Evolutionary conservation across 2,888 invertebrate genomes (phyloP).

Genomic region (Aelia acuminata): DNA sequence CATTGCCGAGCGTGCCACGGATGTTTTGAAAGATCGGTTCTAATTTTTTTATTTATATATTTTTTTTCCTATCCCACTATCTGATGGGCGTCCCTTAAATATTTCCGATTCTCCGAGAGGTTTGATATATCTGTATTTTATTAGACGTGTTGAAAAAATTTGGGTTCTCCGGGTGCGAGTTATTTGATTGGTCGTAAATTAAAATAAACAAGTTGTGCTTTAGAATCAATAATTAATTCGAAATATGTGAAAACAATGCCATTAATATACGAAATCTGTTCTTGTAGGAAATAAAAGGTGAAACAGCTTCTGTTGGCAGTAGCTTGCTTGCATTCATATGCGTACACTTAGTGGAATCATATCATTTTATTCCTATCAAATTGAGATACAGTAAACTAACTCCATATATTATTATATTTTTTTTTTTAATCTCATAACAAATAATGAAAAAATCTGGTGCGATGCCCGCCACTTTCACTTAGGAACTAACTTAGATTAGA

Average conservation of each 20-base stretch:
- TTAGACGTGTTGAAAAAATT: neutral
- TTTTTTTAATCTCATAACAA: too few species aligned
- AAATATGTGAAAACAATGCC: neutral
- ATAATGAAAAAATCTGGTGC: too few species aligned
- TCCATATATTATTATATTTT: too few species aligned
- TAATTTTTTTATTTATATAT: neutral
- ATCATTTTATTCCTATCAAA: too few species aligned
- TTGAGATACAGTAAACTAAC: too few species aligned
- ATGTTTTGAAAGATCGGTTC: slow-evolving; percentile 20
- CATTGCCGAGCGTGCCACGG: slow-evolving; percentile 5
- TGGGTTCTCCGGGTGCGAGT: neutral
- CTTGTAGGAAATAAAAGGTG: too few species aligned
- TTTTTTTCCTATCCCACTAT: neutral
- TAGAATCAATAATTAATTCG: neutral
- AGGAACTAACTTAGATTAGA: too few species aligned
- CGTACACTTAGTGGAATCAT: too few species aligned
- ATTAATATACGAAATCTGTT: neutral
- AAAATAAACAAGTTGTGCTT: neutral
- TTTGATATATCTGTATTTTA: neutral
- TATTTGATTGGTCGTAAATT: neutral
- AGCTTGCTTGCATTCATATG: too few species aligned
- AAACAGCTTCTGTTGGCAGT: too few species aligned
- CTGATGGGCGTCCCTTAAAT: neutral
- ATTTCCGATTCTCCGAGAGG: neutral
- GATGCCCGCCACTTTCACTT: too few species aligned